Evolutionary conservation across 2,888 invertebrate genomes (phyloP), one percentile per base, ranked within the genome.

Genomic region (Corbicula japonica): DNA sequence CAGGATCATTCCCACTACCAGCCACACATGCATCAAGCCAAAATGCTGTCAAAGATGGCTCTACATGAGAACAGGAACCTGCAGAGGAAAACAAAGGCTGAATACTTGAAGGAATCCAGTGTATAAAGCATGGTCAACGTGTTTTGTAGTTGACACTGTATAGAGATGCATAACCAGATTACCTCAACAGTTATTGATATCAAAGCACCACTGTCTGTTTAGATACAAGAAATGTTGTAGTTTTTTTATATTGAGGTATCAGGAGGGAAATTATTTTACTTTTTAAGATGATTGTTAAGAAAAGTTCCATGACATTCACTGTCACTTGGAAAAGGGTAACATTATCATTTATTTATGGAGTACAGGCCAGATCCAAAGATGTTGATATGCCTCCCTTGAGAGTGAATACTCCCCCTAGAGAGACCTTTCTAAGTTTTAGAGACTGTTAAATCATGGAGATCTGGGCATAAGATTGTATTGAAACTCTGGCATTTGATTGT

Each of bases 91-190:
- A 74, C 74, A 74, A 81, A 74, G 34, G 74, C 75, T 8, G 73
- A 80, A 30, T 76, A 68, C 48, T 38, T 75, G 18, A 80, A 83
- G 46, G 83, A 83, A 50, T 80, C 83, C 18, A 80, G 80, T 71
- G 79, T 83, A 1, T 82, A 63, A 66, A 1, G 30, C 12, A 30
- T 21, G 23, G 58, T 34, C 12, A 35, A 30, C 3, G 34, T 32
- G 10, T 58, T 23, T 35, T n/a, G 18, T 21, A 3, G 12, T 35
- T 58, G 1, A 58, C 5, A 18, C 26, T 56, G 21, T 44, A 8
- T 30, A 32, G n/a, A 21, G 18, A 34, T 63, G 48, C 8, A 63
- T 44, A 15, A 12, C 21, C 1, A 34, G 34, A 32, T 21, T 26
- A 41, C 38, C 44, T 44, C 28, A 12, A 46, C 18, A 46, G 26